Conservation (phyloP, 2,797 vertebrate species). For the Orientallactaga sibirica region DNA sequence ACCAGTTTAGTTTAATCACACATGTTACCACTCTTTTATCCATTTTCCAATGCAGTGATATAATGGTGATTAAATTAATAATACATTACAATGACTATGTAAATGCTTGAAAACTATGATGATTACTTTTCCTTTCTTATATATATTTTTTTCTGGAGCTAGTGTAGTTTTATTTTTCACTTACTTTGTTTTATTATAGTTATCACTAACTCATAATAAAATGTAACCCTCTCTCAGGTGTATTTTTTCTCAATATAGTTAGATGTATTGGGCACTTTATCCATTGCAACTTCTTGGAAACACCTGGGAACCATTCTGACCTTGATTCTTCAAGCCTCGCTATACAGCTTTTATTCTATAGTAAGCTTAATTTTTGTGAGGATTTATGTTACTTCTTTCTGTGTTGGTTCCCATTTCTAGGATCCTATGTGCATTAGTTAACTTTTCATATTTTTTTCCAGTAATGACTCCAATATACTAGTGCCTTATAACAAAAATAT, state of each 20-base stretch:
- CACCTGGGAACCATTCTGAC: background rate
- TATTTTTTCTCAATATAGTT: constrained; percentile 20
- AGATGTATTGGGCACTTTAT: background rate
- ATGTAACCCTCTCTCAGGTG: background rate
- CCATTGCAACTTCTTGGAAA: constrained; percentile 15
- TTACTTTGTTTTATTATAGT: constrained; percentile 51
- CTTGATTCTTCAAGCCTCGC: background rate
- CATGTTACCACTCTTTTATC: background rate
- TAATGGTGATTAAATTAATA: constrained; percentile 29
- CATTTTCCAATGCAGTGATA: constrained; percentile 6
- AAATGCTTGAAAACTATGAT: background rate
- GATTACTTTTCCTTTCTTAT: constrained; percentile 18
- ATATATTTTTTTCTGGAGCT: constrained; percentile 15
- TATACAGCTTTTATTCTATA: background rate
- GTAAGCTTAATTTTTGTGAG: constrained; percentile 2
- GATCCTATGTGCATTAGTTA: constrained; percentile 13
- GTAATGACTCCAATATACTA: constrained; percentile 29
- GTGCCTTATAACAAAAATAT: constrained; percentile 14
- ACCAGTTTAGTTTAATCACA: background rate
- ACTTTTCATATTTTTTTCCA: background rate
- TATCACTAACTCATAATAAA: constrained; percentile 7
- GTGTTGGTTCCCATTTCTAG: constrained; percentile 6
- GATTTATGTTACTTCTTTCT: background rate
- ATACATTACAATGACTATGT: background rate
- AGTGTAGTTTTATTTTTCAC: constrained; percentile 40